Percentiles rank a stretch among this genome's conserved stretches.
phyloP scores from a whole-genome alignment of 2,888 invertebrate species.

The Onchidella celtica region DNA sequence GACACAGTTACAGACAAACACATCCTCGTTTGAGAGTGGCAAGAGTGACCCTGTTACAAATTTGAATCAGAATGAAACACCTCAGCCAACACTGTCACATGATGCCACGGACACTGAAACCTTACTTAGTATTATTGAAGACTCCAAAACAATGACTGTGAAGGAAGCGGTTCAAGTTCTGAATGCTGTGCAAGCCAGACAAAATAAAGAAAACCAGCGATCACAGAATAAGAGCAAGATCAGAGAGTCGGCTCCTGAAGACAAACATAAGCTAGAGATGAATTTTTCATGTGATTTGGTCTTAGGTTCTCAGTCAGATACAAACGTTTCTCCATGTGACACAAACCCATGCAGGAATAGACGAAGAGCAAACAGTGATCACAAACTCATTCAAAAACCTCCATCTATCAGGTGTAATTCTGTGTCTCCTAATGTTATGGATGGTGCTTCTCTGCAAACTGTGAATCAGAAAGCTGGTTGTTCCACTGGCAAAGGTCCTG shows the following conservation, averaged over 20 bases:
- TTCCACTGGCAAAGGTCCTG: not conserved
- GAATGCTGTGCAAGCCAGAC: slow-evolving; percentile 30
- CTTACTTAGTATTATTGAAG: slow-evolving; percentile 30
- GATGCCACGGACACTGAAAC: slow-evolving; percentile 46
- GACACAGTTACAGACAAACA: too few species aligned
- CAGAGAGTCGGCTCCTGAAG: not conserved
- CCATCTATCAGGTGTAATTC: slow-evolving; percentile 8
- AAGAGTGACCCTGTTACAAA: not conserved
- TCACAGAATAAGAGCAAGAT: not conserved
- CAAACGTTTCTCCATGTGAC: not conserved
- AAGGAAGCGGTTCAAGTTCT: slow-evolving; percentile 40
- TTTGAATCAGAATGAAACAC: too few species aligned
- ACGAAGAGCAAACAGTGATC: not conserved
- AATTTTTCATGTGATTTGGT: not conserved
- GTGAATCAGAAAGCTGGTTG: not conserved
- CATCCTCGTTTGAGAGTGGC: too few species aligned
- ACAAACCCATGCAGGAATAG: not conserved
- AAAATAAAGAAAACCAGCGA: not conserved
- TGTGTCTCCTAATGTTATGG: not conserved
- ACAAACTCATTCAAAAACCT: not conserved
- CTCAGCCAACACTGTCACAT: too few species aligned
- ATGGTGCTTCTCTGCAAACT: not conserved
- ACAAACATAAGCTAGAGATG: not conserved
- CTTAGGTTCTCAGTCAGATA: not conserved
- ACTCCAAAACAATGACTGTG: slow-evolving; percentile 41